These are phyloP conservation scores for Trachymyrmex septentrionalis DNA, from an alignment of 1,140 invertebrate genomes.

Conservation along the genomic window DNA sequence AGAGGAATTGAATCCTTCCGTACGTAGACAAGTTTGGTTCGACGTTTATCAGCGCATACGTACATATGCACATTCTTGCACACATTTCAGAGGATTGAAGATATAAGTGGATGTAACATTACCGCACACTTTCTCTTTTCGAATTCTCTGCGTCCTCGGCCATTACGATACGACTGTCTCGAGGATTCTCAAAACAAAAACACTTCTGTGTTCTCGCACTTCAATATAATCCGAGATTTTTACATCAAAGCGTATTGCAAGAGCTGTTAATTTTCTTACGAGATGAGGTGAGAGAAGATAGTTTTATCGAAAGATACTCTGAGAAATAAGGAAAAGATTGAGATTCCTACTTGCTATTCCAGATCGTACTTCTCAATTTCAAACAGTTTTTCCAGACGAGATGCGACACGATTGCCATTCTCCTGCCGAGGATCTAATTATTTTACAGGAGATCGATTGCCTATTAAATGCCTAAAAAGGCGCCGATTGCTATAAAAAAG, in stretches of 20 bases:
- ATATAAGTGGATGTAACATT: constrained; percentile 59
- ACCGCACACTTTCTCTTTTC: constrained; percentile 36
- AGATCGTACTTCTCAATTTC: neutral
- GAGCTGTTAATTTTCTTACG: constrained; percentile 16
- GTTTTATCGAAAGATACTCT: neutral
- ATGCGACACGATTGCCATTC: too few species aligned
- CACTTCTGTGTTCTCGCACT: neutral
- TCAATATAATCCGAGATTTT: neutral
- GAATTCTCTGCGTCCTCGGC: constrained; percentile 11
- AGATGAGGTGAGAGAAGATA: neutral
- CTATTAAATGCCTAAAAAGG: too few species aligned
- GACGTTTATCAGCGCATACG: neutral
- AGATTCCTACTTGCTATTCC: constrained; percentile 17
- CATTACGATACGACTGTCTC: constrained; percentile 1
- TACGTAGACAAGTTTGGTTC: neutral
- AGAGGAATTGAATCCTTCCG: constrained; percentile 31
- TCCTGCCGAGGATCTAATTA: too few species aligned
- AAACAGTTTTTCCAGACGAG: neutral
- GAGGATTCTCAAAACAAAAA: constrained; percentile 12
- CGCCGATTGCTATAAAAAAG: too few species aligned
- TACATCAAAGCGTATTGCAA: neutral
- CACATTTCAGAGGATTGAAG: neutral
- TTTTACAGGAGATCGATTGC: too few species aligned
- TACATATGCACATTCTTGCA: too few species aligned
- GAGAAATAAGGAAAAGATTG: constrained; percentile 34